Evolutionary conservation across 2,797 vertebrate genomes (phyloP), one percentile per base, ranked within the genome.

Genomic region (Hybognathus amarus): DNA sequence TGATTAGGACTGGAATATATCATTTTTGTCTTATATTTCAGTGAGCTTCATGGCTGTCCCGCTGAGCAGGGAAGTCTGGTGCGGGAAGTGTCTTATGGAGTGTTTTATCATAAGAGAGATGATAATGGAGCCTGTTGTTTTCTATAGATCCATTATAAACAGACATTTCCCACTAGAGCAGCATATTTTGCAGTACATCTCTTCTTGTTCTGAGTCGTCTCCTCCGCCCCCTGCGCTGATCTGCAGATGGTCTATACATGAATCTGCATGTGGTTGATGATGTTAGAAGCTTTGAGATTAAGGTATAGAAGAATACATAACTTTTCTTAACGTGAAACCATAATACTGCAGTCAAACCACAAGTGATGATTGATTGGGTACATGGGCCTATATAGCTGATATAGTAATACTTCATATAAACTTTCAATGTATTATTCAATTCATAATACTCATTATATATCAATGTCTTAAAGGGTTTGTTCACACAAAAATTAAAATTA

Each of bases 171-270:
- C 76, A 84, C 38, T 86, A 64, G 73, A 80, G 82, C 71, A 59
- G 22, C 71, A 77, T 81, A 33, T 83, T 85, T 82, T 66, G 59
- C 42, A 45, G 77, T 68, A 75, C 80, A 24, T 71, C 40, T 82
- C 47, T 8, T 30, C 61, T 63, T 17, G 27, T 17, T 30, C 13
- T 3, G 4, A 59, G 27, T 63, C 6, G 1, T 67, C 36, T 33
- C 38, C 82, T 64, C 24, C 12, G 8, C 63, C 22, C 22, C 38
- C 59, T 76, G 38, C 33, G 22, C 64, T 71, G 47, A 80, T 52
- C 71, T 71, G n/a, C 82, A 86, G 64, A 80, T 83, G 85, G 66
- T 56, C 83, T 33, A 73, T 86, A 80, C 69, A 59, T 76, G 67
- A 8, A 22, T 76, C 47, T 15, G 73, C 27, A 17, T 66, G 56